Evolutionary conservation across 53 echinoderm and acorn worm species (phyloP), one percentile per base, ranked within the genome.

Genomic region (Holothuria leucospilota): DNA sequence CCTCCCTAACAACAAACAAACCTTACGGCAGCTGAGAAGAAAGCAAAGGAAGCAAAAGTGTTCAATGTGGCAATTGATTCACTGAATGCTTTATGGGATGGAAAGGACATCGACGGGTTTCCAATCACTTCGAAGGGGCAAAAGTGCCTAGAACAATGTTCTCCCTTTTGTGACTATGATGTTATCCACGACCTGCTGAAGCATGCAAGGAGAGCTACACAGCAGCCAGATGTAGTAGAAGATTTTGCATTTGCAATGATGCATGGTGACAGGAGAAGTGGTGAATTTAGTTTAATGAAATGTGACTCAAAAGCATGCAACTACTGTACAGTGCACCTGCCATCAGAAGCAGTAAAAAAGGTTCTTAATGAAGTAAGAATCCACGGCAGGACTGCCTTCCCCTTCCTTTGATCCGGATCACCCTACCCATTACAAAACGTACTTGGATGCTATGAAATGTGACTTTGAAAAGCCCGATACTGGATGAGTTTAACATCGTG

Each of bases 21-120:
- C 13, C 27, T 78, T 21, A 29, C 78, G 8, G 14, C 2, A 53
- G 40, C 14, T 34, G 71, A 39, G 15, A n/a, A 53, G 24, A 13
- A 28, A 53, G 13, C n/a, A 53, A 78, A 53, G 29, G 78, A 78
- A 51, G 14, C 14, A 25, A 26, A 12, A 5, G 58, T 78, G 56
- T 78, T 78, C 58, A 51, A 78, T 51, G 16, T 20, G 28, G 78
- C 24, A 13, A 10, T 78, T 59, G 28, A 18, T 18, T 52, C 26
- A 14, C 18, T 78, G 56, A 59, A 78, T 18, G 52, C n/a, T 28
- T 53, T 51, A 29, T 51, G 78, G 78, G 25, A 78, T 78, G 53
- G 56, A 10, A 78, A 56, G 15, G 3, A 15, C 3, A 51, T 78
- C 29, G 58, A 53, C 52, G 78, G 27, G 15, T 27, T 26, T 53